These are phyloP conservation scores for Amphiprion percula DNA, from an alignment of 2,113 vertebrate genomes.

Conservation along the genomic window DNA sequence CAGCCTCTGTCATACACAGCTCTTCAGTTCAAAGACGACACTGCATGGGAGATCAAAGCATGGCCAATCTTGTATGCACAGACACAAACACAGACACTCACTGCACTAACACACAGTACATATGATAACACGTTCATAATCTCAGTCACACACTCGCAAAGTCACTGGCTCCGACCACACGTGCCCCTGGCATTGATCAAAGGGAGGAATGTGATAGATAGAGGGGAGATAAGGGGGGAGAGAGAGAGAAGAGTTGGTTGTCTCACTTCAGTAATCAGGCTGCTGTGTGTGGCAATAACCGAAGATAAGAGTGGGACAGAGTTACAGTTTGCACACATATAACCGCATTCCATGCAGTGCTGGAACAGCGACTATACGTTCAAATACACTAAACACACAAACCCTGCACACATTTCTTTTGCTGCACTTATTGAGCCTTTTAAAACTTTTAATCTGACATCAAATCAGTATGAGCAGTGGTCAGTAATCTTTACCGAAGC, in stretches of 20 bases:
- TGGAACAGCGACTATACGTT: conserved; percentile 2
- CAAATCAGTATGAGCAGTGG: too few species aligned
- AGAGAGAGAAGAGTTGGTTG: conserved; percentile 22
- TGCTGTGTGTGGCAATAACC: conserved; percentile 34
- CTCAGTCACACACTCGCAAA: conserved; percentile 66
- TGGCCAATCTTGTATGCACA: conserved; percentile 58
- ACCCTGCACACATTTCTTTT: too few species aligned
- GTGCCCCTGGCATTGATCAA: conserved; percentile 79
- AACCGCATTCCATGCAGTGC: conserved; percentile 29
- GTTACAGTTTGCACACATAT: conserved; percentile 27
- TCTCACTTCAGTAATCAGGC: conserved; percentile 55
- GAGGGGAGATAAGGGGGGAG: conserved; percentile 62
- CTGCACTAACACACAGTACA: conserved; percentile 60
- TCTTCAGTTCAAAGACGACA: conserved; percentile 78
- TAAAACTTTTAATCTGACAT: too few species aligned
- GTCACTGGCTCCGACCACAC: conserved; percentile 62
- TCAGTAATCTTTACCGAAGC: too few species aligned
- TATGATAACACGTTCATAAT: conserved; percentile 71
- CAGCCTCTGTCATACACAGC: conserved; percentile 61
- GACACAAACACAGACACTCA: conserved; percentile 50
- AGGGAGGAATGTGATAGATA: conserved; percentile 80
- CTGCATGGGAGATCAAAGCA: conserved; percentile 80
- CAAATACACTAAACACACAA: background rate
- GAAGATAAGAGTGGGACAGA: conserved; percentile 35
- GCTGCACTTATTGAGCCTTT: too few species aligned